Percentiles rank a stretch among this genome's conserved stretches.
These are phyloP conservation scores for Cyrtonyx montezumae DNA, from an alignment of 2,113 vertebrate species.

Conservation along the genomic window DNA sequence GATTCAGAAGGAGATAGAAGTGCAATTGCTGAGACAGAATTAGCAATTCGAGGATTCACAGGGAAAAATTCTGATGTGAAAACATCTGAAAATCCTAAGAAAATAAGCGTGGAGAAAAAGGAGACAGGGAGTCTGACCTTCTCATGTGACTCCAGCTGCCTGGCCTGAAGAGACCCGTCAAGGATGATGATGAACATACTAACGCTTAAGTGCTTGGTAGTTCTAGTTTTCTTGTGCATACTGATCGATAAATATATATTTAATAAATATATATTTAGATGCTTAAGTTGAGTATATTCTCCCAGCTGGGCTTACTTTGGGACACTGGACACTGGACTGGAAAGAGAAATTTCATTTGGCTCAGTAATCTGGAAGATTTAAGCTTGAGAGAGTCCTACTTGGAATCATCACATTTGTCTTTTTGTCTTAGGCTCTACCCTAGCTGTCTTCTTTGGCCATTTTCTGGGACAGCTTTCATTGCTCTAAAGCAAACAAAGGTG, in stretches of 20 bases:
- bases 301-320: no score
- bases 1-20: background rate
- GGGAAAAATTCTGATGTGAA: background rate
- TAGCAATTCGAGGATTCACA: background rate
- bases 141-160: background rate
- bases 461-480: background rate
- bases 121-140: background rate
- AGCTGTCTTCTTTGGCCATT: background rate
- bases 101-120: background rate
- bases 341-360: background rate
- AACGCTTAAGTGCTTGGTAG: background rate
- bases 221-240: background rate
- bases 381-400: background rate
- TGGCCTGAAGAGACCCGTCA: background rate
- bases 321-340: no score
- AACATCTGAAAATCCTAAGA: background rate
- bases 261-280: background rate
- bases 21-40: background rate
- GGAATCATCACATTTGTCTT: background rate
- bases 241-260: background rate
- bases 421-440: background rate
- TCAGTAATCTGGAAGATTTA: background rate
- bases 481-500: background rate
- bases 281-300: background rate
- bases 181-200: fast-evolving